These are phyloP conservation scores for Cydia fagiglandana DNA, from an alignment of 1,140 invertebrate species.

Conservation along the genomic window DNA sequence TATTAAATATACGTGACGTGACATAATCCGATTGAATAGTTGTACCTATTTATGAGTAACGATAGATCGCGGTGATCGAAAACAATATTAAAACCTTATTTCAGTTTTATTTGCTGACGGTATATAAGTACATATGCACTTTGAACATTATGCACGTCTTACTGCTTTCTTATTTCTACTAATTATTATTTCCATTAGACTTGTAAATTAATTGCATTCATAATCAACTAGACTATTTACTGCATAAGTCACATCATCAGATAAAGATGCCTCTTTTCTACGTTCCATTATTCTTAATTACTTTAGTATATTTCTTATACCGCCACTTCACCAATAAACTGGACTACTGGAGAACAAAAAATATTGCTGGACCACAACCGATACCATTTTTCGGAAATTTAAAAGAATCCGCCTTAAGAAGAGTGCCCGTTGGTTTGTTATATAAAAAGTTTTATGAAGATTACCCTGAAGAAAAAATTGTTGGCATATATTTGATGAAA, in stretches of 20 bases:
- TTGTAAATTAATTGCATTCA: neutral
- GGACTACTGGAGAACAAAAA: conserved; percentile 46
- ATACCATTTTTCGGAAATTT: conserved; percentile 46
- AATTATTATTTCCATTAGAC: too few relatives aligned
- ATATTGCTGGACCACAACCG: conserved; percentile 42
- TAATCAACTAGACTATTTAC: neutral
- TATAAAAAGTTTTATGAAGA: conserved; percentile 46
- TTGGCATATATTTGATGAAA: conserved; percentile 59
- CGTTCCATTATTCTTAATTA: neutral
- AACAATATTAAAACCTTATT: too few relatives aligned
- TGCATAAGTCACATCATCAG: neutral
- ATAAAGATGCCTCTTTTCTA: neutral
- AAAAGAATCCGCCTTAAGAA: conserved; percentile 39
- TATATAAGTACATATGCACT: too few relatives aligned
- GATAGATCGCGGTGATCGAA: too few relatives aligned
- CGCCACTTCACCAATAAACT: conserved; percentile 46
- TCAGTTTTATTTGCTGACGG: too few relatives aligned
- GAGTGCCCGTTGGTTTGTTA: conserved; percentile 38
- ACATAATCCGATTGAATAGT: too few relatives aligned
- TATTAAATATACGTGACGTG: too few relatives aligned
- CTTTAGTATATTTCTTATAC: conserved; percentile 21
- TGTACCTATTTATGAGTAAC: too few relatives aligned
- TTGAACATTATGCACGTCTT: too few relatives aligned
- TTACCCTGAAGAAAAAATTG: conserved; percentile 52
- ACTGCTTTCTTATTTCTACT: too few relatives aligned